Base-by-base conservation (phyloP, 2,113 vertebrate species). In the Mirza zaza region DNA sequence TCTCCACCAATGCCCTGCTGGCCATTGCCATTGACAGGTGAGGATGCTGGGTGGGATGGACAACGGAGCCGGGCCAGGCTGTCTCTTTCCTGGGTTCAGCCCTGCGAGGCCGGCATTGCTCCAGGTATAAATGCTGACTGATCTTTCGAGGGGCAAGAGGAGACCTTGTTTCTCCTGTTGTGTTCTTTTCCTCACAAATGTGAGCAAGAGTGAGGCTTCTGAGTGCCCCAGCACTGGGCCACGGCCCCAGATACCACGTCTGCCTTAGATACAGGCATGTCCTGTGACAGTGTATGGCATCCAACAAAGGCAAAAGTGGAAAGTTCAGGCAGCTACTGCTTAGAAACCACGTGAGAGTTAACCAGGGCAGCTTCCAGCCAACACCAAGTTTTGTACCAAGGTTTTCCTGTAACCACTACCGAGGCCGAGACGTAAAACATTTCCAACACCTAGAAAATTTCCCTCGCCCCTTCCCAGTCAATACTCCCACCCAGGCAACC, bases 11-110 rank as follows among this genome's bases (percentile, higher is more conserved):
- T 0, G 99, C 99, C 4, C 98, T 99, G 96, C 98, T 99, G 91
- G 99, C 99, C 80, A 99, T 99, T 36, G 99, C 99, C 63, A 98
- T 99, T 7, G 99, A 99, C 98, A 99, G 99, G 99, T 99, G 45
- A 94, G 96, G 67, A 39, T 20, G 20, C 6, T 45, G 61, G 63
- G 87, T 6, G 6, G 0, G 92, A 10, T 68, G 25, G 29, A 27
- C 7, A 39, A 20, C 0, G 32, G 36, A 29, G 23, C 32, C 20
- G n/a, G 36, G 39, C 68, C 10, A 1, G 32, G 50, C 50, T 71
- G 90, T 18, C 21, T n/a, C 29, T 50, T 77, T 42, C 39, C 80
- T 70, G 48, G 27, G 55, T 75, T 79, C 5, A 21, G 8, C 45
- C 59, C 81, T 48, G 14, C 7, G 36, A 57, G 67, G 65, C 61